Percentiles rank a stretch among this genome's conserved stretches.
These are phyloP conservation scores for Chrysolina americana DNA, from an alignment of 2,888 invertebrate species.

Conservation along the genomic window DNA sequence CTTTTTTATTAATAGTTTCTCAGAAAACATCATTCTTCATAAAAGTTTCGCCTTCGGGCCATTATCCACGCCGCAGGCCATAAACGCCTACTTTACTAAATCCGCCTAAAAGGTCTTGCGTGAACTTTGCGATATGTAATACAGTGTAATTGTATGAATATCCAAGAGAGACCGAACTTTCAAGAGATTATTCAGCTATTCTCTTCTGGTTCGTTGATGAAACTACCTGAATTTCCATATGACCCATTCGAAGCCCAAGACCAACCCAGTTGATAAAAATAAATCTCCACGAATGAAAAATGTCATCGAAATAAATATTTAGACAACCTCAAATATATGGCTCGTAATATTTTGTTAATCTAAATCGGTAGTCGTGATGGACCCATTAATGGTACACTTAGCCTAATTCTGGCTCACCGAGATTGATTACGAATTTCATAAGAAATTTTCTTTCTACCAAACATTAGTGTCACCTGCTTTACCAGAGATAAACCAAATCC, in stretches of 20 bases:
- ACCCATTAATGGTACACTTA: conserved; percentile 20
- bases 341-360: conserved; percentile 19
- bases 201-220: too few species aligned
- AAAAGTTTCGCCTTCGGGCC: too few species aligned
- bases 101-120: too few species aligned
- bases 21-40: too few species aligned
- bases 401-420: conserved; percentile 12
- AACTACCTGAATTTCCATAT: too few species aligned
- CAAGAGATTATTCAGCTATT: too few species aligned
- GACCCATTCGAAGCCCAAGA: not conserved
- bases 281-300: not conserved
- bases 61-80: too few species aligned
- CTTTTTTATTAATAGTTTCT: too few species aligned
- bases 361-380: conserved; percentile 21
- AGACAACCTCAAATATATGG: conserved; percentile 12
- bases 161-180: not conserved
- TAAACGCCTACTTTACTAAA: too few species aligned
- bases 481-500: conserved; percentile 10
- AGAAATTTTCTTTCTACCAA: conserved; percentile 6
- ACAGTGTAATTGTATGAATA: too few species aligned
- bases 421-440: conserved; percentile 24
- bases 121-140: too few species aligned
- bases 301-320: conserved; percentile 20
- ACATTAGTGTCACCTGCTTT: conserved; percentile 15
- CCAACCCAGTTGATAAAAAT: conserved; percentile 3